Percentiles rank a stretch among this genome's conserved stretches.
phyloP scores from a whole-genome alignment of 2,888 invertebrate genomes.

The Sepiola atlantica region DNA sequence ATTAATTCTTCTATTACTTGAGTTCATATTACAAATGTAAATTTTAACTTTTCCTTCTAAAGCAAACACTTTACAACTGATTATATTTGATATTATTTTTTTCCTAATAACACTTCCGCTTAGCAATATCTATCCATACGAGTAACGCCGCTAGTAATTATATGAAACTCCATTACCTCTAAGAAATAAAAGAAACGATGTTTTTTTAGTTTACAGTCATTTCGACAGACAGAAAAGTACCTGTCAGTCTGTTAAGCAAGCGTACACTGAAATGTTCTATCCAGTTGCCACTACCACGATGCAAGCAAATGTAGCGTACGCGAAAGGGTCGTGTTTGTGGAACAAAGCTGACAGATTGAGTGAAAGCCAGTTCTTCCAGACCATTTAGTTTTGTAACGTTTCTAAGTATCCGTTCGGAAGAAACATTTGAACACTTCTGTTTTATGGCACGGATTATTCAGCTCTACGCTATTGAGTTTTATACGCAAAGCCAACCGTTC shows the following conservation, averaged over 20 bases:
- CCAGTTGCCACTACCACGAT: not conserved
- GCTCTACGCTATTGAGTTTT: not conserved
- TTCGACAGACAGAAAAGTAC: not conserved
- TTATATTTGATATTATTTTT: too few species aligned
- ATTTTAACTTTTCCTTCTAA: too few species aligned
- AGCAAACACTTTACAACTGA: too few species aligned
- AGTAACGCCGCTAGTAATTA: not conserved
- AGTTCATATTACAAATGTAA: too few species aligned
- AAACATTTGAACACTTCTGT: not conserved
- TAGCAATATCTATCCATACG: too few species aligned
- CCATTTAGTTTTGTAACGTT: not conserved
- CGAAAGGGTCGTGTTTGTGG: not conserved
- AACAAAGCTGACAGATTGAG: not conserved
- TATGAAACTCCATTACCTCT: not conserved
- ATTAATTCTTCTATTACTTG: too few species aligned
- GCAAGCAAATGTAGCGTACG: not conserved
- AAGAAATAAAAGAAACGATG: not conserved
- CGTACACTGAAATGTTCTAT: not conserved
- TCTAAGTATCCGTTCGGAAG: not conserved
- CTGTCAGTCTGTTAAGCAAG: not conserved
- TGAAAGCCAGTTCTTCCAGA: slow-evolving; percentile 11
- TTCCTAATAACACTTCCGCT: too few species aligned
- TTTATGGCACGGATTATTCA: not conserved
- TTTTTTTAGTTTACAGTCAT: not conserved
- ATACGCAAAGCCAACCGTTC: not conserved